These are phyloP conservation scores for Nannoperca australis DNA, from an alignment of 2,797 vertebrate species.

Conservation along the genomic window DNA sequence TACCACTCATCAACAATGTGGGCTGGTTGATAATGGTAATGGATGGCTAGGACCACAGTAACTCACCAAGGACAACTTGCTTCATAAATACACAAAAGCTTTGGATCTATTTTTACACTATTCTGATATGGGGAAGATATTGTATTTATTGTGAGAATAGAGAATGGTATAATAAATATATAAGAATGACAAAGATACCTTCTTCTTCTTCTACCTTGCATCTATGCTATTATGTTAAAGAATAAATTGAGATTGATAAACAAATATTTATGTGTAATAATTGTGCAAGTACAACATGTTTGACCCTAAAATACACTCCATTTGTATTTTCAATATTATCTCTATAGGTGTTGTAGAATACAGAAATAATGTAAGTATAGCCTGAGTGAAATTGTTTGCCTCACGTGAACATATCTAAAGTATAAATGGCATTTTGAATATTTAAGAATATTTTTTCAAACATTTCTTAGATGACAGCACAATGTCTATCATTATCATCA, in stretches of 20 bases:
- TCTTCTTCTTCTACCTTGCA: too few species aligned
- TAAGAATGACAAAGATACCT: neutral
- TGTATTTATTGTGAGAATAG: conserved; percentile 1
- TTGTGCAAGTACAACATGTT: conserved; percentile 6
- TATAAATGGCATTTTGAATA: neutral
- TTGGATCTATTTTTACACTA: conserved; percentile 38
- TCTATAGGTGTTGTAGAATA: neutral
- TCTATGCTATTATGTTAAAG: neutral
- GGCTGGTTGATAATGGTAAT: conserved; percentile 82
- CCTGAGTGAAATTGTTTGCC: neutral
- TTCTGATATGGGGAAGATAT: conserved; percentile 3
- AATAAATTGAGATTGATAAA: neutral
- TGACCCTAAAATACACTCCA: neutral
- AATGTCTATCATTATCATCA: neutral
- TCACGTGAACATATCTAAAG: neutral
- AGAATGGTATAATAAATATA: neutral
- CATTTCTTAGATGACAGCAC: neutral
- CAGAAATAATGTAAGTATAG: neutral
- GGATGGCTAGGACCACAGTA: conserved; percentile 67
- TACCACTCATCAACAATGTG: conserved; percentile 81
- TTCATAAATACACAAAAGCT: conserved; percentile 51
- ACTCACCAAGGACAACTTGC: conserved; percentile 56
- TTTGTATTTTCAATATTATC: neutral
- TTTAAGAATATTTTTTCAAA: neutral
- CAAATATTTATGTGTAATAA: neutral